These are phyloP conservation scores for Fratercula arctica DNA, from an alignment of 2,797 vertebrate genomes.

Conservation along the genomic window DNA sequence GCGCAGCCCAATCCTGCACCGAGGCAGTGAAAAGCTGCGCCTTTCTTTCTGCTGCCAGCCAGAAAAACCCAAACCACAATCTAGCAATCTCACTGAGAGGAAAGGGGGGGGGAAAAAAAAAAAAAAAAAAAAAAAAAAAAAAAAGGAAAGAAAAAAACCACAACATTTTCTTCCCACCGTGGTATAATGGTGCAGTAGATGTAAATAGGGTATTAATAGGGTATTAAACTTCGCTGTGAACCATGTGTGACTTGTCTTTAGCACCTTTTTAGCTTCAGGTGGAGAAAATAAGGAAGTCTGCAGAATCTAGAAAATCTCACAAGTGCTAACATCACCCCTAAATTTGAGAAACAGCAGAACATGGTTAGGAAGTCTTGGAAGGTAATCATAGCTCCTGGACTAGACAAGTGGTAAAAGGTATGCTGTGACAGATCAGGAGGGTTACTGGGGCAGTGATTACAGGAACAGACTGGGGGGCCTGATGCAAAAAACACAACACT, in stretches of 20 bases:
- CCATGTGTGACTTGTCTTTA: neutral
- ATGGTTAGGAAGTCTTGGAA: neutral
- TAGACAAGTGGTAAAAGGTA: neutral
- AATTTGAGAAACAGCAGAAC: neutral
- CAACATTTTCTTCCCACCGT: neutral
- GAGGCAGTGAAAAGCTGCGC: neutral
- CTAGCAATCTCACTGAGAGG: neutral
- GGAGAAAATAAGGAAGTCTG: neutral
- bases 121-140: neutral
- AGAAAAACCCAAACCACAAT: neutral
- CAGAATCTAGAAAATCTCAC: neutral
- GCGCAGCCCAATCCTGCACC: accelerated
- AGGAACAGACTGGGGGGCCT: accelerated
- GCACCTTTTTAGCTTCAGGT: neutral
- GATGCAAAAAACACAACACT: neutral
- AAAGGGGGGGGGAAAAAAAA: neutral
- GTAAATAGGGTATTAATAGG: neutral
- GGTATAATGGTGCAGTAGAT: neutral
- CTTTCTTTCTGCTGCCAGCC: neutral
- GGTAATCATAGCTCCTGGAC: neutral
- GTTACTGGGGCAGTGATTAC: neutral
- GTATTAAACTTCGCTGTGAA: neutral
- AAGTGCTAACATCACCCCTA: neutral
- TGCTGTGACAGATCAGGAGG: neutral
- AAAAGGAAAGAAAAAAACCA: neutral